These are phyloP conservation scores for Palythoa grandiflora DNA, from an alignment of 92 coral and sea anemone genomes.

Conservation along the genomic window DNA sequence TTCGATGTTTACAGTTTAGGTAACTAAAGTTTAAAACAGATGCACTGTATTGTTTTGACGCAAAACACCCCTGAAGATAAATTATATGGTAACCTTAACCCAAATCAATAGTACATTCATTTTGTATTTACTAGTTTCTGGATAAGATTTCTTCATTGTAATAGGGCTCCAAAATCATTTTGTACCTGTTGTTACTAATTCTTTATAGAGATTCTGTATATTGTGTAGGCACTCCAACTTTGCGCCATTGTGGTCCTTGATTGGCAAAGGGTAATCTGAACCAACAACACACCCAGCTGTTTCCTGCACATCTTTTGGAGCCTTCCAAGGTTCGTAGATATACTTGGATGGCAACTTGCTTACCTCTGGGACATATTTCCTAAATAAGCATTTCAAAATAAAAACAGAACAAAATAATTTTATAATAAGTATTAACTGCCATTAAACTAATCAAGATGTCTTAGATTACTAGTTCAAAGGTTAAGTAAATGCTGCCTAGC, in stretches of 20 bases:
- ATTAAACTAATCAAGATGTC: no score
- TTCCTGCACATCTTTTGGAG: constrained; percentile 71
- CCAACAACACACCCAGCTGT: constrained; percentile 78
- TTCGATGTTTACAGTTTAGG: no score
- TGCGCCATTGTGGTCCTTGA: constrained; percentile 69
- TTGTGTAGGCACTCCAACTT: constrained; percentile 66
- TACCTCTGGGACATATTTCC: constrained; percentile 86
- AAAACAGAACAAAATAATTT: background rate
- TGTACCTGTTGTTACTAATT: constrained; percentile 70
- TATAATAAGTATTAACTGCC: no score
- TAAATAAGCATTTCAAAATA: background rate
- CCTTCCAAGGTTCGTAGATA: constrained; percentile 90
- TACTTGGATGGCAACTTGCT: constrained; percentile 69
- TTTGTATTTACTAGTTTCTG: no score
- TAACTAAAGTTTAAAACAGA: no score
- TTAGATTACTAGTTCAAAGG: no score
- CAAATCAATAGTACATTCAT: no score
- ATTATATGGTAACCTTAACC: no score
- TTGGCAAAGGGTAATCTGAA: constrained; percentile 81
- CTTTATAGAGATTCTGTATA: constrained; percentile 58
- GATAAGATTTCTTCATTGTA: no score
- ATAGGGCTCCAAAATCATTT: background rate
- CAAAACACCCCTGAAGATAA: no score
- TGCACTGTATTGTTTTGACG: no score
- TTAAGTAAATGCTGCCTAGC: no score